phyloP scores from a whole-genome alignment of 2,888 invertebrate genomes.

The Dimorphilus gyrociliatus region DNA sequence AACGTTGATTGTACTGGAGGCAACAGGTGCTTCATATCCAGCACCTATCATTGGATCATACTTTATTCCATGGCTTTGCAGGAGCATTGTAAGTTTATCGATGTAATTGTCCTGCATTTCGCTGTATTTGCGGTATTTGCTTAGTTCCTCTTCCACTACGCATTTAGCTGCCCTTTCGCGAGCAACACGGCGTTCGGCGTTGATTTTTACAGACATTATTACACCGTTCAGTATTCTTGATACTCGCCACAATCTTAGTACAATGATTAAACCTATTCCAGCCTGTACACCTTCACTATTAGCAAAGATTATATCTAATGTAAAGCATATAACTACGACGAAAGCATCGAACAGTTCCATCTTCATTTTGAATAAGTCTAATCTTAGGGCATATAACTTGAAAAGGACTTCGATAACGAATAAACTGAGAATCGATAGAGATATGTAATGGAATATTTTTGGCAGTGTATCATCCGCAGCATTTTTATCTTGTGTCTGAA shows the following conservation, averaged over 20 bases:
- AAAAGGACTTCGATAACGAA: conserved; percentile 23
- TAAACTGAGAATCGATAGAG: conserved; percentile 24
- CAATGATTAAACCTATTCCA: conserved; percentile 35
- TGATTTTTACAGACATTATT: conserved; percentile 30
- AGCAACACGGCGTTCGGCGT: conserved; percentile 30
- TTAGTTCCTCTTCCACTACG: conserved; percentile 33
- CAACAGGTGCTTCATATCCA: conserved; percentile 17
- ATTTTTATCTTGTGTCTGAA: conserved; percentile 12
- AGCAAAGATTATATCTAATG: conserved; percentile 33
- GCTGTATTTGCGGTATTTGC: conserved; percentile 33
- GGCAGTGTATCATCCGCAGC: no score
- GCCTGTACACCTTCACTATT: conserved; percentile 23
- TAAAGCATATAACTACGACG: conserved; percentile 35
- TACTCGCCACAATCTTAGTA: conserved; percentile 38
- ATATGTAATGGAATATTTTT: conserved; percentile 31
- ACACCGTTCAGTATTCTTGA: conserved; percentile 38
- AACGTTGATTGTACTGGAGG: conserved; percentile 20
- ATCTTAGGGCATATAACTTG: conserved; percentile 30
- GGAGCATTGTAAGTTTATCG: conserved; percentile 24
- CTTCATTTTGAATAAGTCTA: conserved; percentile 35
- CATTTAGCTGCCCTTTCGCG: conserved; percentile 25
- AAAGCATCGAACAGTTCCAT: conserved; percentile 38
- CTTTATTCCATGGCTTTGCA: conserved; percentile 30
- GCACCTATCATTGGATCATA: conserved; percentile 13
- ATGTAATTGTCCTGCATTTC: conserved; percentile 33